Base-by-base conservation (phyloP, 2,888 invertebrate genomes). In the Lycia hirtaria region DNA sequence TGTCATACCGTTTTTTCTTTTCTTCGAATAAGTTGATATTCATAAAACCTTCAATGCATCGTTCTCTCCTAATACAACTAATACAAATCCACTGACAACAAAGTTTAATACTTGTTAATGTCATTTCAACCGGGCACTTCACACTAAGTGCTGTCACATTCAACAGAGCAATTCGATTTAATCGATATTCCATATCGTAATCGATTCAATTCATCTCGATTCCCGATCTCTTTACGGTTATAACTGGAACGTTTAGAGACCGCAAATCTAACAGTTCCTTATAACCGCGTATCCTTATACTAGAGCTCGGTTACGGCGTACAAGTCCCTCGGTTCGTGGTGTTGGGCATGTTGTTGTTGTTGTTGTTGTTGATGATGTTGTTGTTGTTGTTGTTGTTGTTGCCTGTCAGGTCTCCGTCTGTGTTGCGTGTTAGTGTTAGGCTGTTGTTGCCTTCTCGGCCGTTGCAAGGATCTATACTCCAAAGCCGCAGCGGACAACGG, bases 281-380 rank as follows among this genome's bases (percentile, higher is more conserved):
- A 57, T 53, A 57, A 57, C 57, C 57, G 57, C 48, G 57, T 57
- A 22, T 57, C 57, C 49, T 55, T 53, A 61, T 66, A 60, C 56
- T 78, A 79, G 58, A 79, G 72, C 51, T 79, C 78, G 1, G 96
- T 95, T 66, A 96, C 96, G 45, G 96, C 96, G 79, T 96, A 96
- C 65, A 96, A 80, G 80, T 95, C 94, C 52, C 93, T 88, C 60
- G 90, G 87, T 71, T 89, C 93, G 66, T 85, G 83, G 15, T 63
- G 62, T 37, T 60, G 60, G 1, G 22, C 43, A 26, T 65, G 60
- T 12, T 59, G 61, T n/a, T 51, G 41, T 1, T 9, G 26, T n/a
- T 45, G 33, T 26, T 44, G 72, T 55, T 73, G 65, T 58, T 62
- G 19, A 55, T 70, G 38, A 67, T 71, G 33, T 53, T 45, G 20